phyloP scores from a whole-genome alignment of 1,140 invertebrate genomes.

The Trichomalopsis sarcophagae region DNA sequence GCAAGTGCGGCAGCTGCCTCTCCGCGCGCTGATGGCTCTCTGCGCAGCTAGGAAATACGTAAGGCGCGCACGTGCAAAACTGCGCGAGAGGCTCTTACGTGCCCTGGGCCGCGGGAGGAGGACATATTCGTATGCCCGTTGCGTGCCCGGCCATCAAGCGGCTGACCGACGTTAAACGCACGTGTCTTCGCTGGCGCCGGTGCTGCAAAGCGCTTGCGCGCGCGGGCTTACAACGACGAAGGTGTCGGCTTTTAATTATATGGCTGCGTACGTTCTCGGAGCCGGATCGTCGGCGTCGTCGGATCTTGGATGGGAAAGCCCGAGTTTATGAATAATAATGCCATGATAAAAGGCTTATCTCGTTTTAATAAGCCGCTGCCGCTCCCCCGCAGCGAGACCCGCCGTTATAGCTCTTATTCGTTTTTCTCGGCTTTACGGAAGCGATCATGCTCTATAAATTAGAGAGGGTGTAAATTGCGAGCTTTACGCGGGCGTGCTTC shows the following conservation, averaged over 20 bases:
- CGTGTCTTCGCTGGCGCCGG: constrained; percentile 33
- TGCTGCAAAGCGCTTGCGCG: no score
- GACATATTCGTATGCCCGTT: background rate
- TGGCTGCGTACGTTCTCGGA: background rate
- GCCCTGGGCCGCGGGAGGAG: background rate
- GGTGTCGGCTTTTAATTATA: constrained; percentile 7
- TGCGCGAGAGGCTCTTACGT: background rate
- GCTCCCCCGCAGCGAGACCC: background rate
- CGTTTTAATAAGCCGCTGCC: constrained; percentile 10
- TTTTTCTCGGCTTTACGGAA: background rate
- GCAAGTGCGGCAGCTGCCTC: background rate
- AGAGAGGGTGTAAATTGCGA: constrained; percentile 15
- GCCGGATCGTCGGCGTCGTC: no score
- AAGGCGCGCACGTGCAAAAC: constrained; percentile 9
- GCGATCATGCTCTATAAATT: constrained; percentile 9
- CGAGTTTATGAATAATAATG: constrained; percentile 19
- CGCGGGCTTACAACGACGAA: background rate
- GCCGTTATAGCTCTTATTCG: background rate
- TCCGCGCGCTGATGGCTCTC: background rate
- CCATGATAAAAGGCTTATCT: constrained; percentile 10
- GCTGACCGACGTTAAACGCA: constrained; percentile 53
- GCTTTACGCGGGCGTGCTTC: constrained; percentile 15
- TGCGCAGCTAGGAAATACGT: background rate
- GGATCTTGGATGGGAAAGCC: background rate
- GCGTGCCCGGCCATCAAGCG: constrained; percentile 8